These are phyloP conservation scores for Megalops cyprinoides DNA, from an alignment of 2,797 vertebrate genomes.

Conservation along the genomic window DNA sequence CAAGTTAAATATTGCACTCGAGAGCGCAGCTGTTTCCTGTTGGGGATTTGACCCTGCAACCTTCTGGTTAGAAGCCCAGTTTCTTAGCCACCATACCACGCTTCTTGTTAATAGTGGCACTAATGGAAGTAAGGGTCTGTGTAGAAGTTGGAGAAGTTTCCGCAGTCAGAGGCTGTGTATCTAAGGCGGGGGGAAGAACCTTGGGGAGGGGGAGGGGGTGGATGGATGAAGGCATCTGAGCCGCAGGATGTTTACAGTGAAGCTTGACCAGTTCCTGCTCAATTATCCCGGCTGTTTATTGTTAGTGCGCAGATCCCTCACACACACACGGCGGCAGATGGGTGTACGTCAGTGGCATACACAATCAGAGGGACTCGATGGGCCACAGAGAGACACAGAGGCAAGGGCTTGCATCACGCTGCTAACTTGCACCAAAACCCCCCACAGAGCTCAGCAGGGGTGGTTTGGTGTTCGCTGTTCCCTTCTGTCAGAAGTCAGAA, in stretches of 20 bases:
- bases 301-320: slow-evolving; percentile 32
- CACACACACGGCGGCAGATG: background rate
- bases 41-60: background rate
- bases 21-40: background rate
- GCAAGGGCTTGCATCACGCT: background rate
- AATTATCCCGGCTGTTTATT: slow-evolving; percentile 62
- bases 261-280: slow-evolving; percentile 58
- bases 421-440: background rate
- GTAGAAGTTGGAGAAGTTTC: background rate
- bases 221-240: slow-evolving; percentile 34
- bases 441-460: background rate
- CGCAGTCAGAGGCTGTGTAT: background rate
- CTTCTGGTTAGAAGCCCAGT: background rate
- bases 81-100: background rate
- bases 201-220: background rate
- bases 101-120: background rate
- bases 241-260: slow-evolving; percentile 70
- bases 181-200: background rate
- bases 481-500: background rate
- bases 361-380: background rate
- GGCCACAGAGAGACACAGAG: background rate
- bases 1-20: no score
- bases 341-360: background rate
- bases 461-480: background rate
- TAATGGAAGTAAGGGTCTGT: background rate